These are phyloP conservation scores for Pachliopta kotzebuea DNA, from an alignment of 2,888 invertebrate species.

Conservation along the genomic window DNA sequence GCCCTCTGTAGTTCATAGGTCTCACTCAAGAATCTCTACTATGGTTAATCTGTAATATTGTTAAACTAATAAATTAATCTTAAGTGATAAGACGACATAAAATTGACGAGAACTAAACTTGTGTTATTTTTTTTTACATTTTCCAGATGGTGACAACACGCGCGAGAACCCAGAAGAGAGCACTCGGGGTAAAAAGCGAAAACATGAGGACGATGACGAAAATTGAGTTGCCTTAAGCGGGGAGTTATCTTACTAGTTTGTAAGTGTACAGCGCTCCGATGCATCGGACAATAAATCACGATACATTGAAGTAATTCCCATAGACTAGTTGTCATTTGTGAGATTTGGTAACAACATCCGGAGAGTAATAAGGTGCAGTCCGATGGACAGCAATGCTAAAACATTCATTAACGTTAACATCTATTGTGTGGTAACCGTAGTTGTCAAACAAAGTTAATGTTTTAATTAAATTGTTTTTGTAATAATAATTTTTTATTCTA, in stretches of 20 bases:
- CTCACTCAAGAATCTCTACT: no score
- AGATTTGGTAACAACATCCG: conserved; percentile 49
- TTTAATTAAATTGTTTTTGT: conserved; percentile 78
- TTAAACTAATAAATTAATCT: no score
- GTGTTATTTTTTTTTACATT: background rate
- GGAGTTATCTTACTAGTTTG: conserved; percentile 74
- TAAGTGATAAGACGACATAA: no score
- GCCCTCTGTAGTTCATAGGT: no score
- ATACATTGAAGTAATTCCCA: conserved; percentile 48
- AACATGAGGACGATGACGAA: conserved; percentile 80
- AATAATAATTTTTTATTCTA: conserved; percentile 76
- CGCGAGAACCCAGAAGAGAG: conserved; percentile 72
- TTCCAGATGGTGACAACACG: conserved; percentile 67
- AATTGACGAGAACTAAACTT: no score
- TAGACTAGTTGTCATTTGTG: conserved; percentile 67
- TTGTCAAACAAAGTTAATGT: conserved; percentile 75
- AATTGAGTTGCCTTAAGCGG: conserved; percentile 75
- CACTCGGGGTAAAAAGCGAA: conserved; percentile 82
- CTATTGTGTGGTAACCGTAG: conserved; percentile 71
- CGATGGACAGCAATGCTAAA: conserved; percentile 7
- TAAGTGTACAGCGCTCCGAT: conserved; percentile 78
- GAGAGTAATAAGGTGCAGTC: conserved; percentile 34
- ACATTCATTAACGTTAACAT: conserved; percentile 54
- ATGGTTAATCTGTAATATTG: no score
- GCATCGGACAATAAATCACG: conserved; percentile 71